Base-by-base conservation (phyloP, 2,888 invertebrate species). In the Mesorhabditis belari region DNA sequence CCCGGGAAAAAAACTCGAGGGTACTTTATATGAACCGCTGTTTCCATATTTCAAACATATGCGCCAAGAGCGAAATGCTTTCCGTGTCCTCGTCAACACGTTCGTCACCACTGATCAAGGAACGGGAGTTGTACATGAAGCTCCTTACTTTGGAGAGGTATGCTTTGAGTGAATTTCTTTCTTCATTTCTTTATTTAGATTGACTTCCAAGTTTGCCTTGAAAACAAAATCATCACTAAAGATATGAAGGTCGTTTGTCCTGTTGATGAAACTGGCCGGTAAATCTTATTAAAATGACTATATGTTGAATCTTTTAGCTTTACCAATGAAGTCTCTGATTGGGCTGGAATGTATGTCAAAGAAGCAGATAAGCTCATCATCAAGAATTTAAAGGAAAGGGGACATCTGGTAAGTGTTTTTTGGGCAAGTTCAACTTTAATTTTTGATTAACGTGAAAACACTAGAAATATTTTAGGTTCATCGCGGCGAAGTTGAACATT, bases 61-160 rank as follows among this genome's bases (percentile, higher is more conserved):
- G 67, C 61, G 63, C 35, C 59, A 69, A 44, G 70, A 75, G 35
- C 62, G 66, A 24, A 66, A 66, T 21, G 75, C 74, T 3, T 95
- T 90, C 83, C 86, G 87, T 72, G 89, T 99, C 0, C 83, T 95
- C 49, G 87, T 87, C 60, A 96, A 95, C 83, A 86, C 86, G 5
- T 98, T 98, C 83, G 96, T 99, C 0, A 93, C 93, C 0, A 88
- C 91, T 64, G 96, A 95, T 76, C 90, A 91, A 66, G 98, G 98
- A 84, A 96, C 96, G 12, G 96, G 96, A 24, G 86, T 96, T 70
- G 98, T 99, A 24, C 98, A 98, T 81, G 94, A 95, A 84, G 92
- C 98, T 1, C 94, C 98, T 5, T 98, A 95, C 83, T 98, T 98
- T 84, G 98, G 98, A 75, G 98, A 86, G 82, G 84, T 84, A 51